Base-by-base conservation (phyloP, 1,140 invertebrate genomes). In the Papilio dardanus region DNA sequence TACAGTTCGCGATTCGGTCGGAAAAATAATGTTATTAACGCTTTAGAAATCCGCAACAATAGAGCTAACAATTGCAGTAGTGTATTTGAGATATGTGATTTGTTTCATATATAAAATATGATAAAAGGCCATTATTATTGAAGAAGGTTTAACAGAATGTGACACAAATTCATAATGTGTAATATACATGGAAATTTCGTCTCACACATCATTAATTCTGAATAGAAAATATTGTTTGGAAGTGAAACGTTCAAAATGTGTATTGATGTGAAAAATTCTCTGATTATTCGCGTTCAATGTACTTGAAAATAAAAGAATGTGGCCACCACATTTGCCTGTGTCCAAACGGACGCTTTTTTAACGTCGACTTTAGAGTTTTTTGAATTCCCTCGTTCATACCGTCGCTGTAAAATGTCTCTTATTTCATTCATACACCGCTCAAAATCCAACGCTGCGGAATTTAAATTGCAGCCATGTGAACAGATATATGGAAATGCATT, bases 101-200 rank as follows among this genome's bases (percentile, higher is more conserved):
- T 42, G 40, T 42, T 42, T 42, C 40, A 65, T 35, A 67, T 19
- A n/a, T 7, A 68, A 37, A 40, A 40, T 35, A 35, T 37, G 19
- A 28, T n/a, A 19, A 66, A 31, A 28, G 35, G 6, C 33, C 67
- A 69, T 69, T 33, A 69, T 62, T 37, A 69, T 16, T 12, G 19
- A 69, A 69, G 7, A 35, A 68, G 28, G 62, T 66, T 67, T 6
- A 30, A 65, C 28, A 35, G 35, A 42, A 69, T 69, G 35, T 69
- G 31, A 14, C 67, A 37, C 10, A 68, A 37, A 68, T 68, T 68
- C 66, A 69, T 37, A 69, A 69, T 24, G n/a, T 33, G 21, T 69
- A 42, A 69, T 69, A 69, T 69, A 42, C 67, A 69, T 69, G 67
- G 33, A 37, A 69, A 69, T 69, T 69, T 69, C 14, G 21, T 19